phyloP scores from a whole-genome alignment of 2,797 vertebrate species.

The Sebastes trivittatus region DNA sequence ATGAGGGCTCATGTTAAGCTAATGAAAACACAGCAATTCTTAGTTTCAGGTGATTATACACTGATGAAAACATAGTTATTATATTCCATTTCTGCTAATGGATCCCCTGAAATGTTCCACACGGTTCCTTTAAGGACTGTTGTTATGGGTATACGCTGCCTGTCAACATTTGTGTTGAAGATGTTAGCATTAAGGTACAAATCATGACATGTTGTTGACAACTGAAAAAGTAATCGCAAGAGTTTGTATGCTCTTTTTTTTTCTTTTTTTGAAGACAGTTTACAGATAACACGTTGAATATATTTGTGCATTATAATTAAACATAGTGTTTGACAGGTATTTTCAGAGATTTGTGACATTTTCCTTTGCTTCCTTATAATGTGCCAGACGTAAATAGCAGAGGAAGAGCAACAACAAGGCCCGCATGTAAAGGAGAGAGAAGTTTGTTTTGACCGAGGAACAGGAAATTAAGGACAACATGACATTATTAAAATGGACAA shows the following conservation, averaged over 20 bases:
- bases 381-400: not conserved
- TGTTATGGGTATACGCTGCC: no score
- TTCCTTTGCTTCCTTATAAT: not conserved
- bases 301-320: not conserved
- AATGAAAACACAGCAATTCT: not conserved
- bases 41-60: not conserved
- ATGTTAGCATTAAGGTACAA: not conserved
- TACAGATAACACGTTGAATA: not conserved
- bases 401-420: not conserved
- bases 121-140: no score
- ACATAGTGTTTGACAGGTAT: not conserved
- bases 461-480: conserved; percentile 16
- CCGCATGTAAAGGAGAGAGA: not conserved
- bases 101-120: no score
- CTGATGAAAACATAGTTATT: no score
- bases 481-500: conserved; percentile 20
- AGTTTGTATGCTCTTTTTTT: not conserved
- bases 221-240: not conserved
- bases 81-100: no score
- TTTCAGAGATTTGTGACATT: not conserved
- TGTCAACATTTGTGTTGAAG: not conserved
- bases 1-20: not conserved
- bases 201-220: not conserved
- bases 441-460: not conserved
- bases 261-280: not conserved